phyloP scores from a whole-genome alignment of 2,113 vertebrate species.

The Ophiodon elongatus region DNA sequence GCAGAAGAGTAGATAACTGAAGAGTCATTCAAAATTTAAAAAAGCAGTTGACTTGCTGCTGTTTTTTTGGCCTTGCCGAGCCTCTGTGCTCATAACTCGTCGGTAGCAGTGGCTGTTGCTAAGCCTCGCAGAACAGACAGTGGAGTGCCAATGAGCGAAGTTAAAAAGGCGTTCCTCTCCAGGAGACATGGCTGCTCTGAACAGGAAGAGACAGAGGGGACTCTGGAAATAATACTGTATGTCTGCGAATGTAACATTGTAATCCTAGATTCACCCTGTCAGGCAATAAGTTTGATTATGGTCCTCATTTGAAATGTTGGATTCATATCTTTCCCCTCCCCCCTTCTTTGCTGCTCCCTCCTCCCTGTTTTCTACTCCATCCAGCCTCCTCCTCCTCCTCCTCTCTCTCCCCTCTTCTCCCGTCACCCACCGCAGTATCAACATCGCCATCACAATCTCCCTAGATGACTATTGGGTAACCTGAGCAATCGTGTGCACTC shows the following conservation, averaged over 20 bases:
- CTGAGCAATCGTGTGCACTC: slow-evolving; percentile 53
- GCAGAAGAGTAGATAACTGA: slow-evolving; percentile 55
- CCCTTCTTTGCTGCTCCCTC: slow-evolving; percentile 29
- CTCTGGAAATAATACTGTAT: slow-evolving; percentile 58
- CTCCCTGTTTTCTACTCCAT: slow-evolving; percentile 21
- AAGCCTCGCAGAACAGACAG: slow-evolving; percentile 47
- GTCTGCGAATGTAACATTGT: slow-evolving; percentile 62
- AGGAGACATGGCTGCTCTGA: slow-evolving; percentile 45
- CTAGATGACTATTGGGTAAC: slow-evolving; percentile 69
- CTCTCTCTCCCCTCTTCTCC: slow-evolving; percentile 15
- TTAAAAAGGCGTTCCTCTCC: slow-evolving; percentile 41
- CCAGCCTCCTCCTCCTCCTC: slow-evolving; percentile 26
- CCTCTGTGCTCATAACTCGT: slow-evolving; percentile 35
- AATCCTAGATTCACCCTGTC: slow-evolving; percentile 76
- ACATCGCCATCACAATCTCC: slow-evolving; percentile 67
- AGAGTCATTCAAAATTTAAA: slow-evolving; percentile 50
- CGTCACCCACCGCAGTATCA: slow-evolving; percentile 61
- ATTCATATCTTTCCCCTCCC: slow-evolving; percentile 40
- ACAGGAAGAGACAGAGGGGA: slow-evolving; percentile 64
- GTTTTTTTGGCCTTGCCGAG: slow-evolving; percentile 28
- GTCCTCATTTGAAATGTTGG: slow-evolving; percentile 77
- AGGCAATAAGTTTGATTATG: slow-evolving; percentile 82
- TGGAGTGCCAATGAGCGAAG: slow-evolving; percentile 34
- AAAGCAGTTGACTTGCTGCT: slow-evolving; percentile 44
- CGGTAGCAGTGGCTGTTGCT: slow-evolving; percentile 30